Base-by-base conservation (phyloP, 2,797 vertebrate species). In the Stomatorhinus walkeri region DNA sequence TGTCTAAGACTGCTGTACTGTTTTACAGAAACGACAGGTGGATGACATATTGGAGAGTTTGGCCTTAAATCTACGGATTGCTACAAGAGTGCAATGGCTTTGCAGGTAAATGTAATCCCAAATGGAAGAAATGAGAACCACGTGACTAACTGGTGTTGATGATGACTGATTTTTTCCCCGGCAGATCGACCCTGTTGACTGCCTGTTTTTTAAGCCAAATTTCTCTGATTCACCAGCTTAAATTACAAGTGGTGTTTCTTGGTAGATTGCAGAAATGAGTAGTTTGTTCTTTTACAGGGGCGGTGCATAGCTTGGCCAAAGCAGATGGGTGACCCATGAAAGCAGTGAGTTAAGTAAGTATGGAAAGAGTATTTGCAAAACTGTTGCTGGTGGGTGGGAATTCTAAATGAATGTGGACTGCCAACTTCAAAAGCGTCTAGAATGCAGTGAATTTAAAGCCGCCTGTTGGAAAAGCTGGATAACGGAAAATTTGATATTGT, bases 161-260 rank as follows among this genome's bases (percentile, higher is more conserved):
- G 89, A 90, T 90, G 89, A 88, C 87, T 89, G 28, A 59, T 36
- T 90, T 90, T 89, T 89, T 90, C 89, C 90, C 90, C 90, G 59
- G 61, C 90, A 89, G 87, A 90, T 87, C 90, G 90, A 90, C 46
- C 24, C 7, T 90, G 90, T 89, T 90, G 90, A 89, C 46, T 88
- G 16, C 24, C 49, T 28, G 16, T 61, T 24, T 61, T n/a, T 88
- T 87, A 89, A 87, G 88, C 89, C 90, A 54, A 90, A 85, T 14
- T 36, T 85, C 24, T 89, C 90, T 89, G 89, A 89, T 16, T 32
- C 85, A 89, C 85, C 64, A 86, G 19, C 59, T 87, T 51, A 24
- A 85, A 24, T 84, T 49, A 24, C 6, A 24, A 85, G 12, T 14
- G 22, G 3, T 28, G 48, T 24, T n/a, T 24, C 10, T 24, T 51